Base-by-base conservation (phyloP, 2,113 vertebrate species). In the Nyctibius bracteatus region DNA sequence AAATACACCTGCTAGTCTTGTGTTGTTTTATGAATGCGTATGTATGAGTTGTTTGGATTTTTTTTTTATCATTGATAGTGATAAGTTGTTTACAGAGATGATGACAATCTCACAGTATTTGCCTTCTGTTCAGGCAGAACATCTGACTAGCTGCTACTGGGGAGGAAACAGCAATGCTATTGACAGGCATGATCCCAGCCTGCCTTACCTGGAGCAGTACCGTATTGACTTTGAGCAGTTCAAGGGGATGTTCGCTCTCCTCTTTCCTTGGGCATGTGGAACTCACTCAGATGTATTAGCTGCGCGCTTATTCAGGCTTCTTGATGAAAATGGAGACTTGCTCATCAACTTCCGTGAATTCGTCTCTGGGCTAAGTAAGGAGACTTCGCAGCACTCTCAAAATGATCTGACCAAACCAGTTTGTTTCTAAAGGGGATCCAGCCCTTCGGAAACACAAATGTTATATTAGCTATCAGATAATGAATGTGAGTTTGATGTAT, bases 81-180 rank as follows among this genome's bases (percentile, higher is more conserved):
- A 24, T 47, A 43, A 65, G 27, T 31, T 80, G 23, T 88, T 81
- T 22, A 4, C 25, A 59, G 62, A 85, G 16, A 27, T 58, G 49
- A 33, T 63, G 52, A 20, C 33, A 74, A 5, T 66, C 52, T 84
- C 44, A 6, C 9, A 44, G 37, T 31, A 9, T 75, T 89, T 81
- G 4, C 33, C 28, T 86, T 92, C 51, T 86, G 14, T 88, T 87
- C 94, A 99, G 99, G 98, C 99, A 0, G 99, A 99, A 47, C 99
- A 99, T 94, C 98, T 99, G 91, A 99, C 99, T 51, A 99, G 99
- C 98, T 99, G 99, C 97, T 99, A 99, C 98, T 99, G 99, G 99
- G 99, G 99, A 3, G 99, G 99, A 33, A 99, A 98, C 97, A 99
- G 99, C 98, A 99, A 98, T 8, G 99, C 99, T 4, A 98, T 98